phyloP scores from a whole-genome alignment of 2,888 invertebrate genomes.

The Drosophila paramelanica region DNA sequence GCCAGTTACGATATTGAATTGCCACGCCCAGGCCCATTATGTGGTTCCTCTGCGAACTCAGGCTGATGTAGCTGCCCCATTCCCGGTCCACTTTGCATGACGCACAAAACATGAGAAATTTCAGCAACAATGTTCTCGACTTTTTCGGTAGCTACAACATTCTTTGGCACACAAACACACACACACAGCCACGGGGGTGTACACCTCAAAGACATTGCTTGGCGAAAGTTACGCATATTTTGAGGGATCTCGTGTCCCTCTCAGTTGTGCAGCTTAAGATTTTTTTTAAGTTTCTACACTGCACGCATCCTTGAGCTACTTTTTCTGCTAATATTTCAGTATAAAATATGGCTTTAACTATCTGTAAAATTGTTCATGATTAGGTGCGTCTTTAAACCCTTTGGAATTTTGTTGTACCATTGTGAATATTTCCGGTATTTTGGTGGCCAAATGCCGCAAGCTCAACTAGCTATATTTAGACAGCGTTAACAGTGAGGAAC shows the following conservation, averaged over 20 bases:
- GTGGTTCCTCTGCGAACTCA: slow-evolving; percentile 25
- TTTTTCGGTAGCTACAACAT: slow-evolving; percentile 39
- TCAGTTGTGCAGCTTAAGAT: slow-evolving; percentile 7
- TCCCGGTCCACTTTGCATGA: slow-evolving; percentile 32
- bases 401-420: slow-evolving; percentile 18
- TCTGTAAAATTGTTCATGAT: slow-evolving; percentile 6
- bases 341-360: slow-evolving; percentile 14
- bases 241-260: slow-evolving; percentile 24
- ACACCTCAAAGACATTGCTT: slow-evolving; percentile 59
- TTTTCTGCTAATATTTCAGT: slow-evolving; percentile 22
- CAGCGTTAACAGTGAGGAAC: slow-evolving; percentile 11
- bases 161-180: slow-evolving; percentile 20
- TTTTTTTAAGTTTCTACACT: slow-evolving; percentile 17
- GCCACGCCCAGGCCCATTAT: slow-evolving; percentile 23
- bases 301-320: slow-evolving; percentile 29
- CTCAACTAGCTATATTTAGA: slow-evolving; percentile 23
- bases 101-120: slow-evolving; percentile 41
- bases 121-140: slow-evolving; percentile 57
- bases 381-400: not conserved
- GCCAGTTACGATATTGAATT: slow-evolving; percentile 7
- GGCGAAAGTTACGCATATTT: slow-evolving; percentile 55
- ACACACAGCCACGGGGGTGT: not conserved
- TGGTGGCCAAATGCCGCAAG: slow-evolving; percentile 28
- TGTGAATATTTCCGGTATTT: slow-evolving; percentile 48
- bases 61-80: slow-evolving; percentile 9